Conservation (phyloP, 2,797 vertebrate genomes). For the Aulostomus chinensis region DNA sequence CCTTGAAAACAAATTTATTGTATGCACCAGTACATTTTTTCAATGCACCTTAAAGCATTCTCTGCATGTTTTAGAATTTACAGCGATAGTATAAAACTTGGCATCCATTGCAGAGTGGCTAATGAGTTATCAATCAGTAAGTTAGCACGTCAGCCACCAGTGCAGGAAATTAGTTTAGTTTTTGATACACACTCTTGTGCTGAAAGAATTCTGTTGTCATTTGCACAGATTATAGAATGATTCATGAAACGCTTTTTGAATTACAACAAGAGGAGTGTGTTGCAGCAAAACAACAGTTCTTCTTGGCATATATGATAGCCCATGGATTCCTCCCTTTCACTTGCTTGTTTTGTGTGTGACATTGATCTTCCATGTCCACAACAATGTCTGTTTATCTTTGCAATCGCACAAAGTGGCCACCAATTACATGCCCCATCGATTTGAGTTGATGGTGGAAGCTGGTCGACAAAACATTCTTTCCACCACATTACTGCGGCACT, state of each 20-base stretch:
- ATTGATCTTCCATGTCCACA: slow-evolving; percentile 66
- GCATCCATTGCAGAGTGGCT: background rate
- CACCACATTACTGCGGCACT: slow-evolving; percentile 57
- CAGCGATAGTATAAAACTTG: no score
- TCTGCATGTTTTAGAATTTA: no score
- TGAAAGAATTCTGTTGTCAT: background rate
- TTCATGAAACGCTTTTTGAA: slow-evolving; percentile 12
- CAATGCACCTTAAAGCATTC: no score
- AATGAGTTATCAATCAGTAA: background rate
- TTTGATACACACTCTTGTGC: no score
- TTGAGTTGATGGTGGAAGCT: slow-evolving; percentile 62
- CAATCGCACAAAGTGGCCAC: slow-evolving; percentile 73
- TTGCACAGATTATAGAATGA: slow-evolving; percentile 9
- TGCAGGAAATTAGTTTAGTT: background rate
- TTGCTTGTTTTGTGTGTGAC: slow-evolving; percentile 46
- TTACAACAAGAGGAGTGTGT: background rate
- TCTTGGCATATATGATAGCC: slow-evolving; percentile 50
- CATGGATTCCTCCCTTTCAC: slow-evolving; percentile 34
- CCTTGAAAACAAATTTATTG: no score
- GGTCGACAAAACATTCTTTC: slow-evolving; percentile 71
- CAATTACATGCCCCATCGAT: slow-evolving; percentile 77
- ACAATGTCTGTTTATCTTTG: slow-evolving; percentile 74
- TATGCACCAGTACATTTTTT: no score
- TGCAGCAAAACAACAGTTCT: slow-evolving; percentile 10
- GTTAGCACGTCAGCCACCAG: background rate